A percentile compares a stretch with the other conserved stretches of the same genome.
Conservation (phyloP, 2,888 invertebrate species). For the Cataglyphis albicans region DNA sequence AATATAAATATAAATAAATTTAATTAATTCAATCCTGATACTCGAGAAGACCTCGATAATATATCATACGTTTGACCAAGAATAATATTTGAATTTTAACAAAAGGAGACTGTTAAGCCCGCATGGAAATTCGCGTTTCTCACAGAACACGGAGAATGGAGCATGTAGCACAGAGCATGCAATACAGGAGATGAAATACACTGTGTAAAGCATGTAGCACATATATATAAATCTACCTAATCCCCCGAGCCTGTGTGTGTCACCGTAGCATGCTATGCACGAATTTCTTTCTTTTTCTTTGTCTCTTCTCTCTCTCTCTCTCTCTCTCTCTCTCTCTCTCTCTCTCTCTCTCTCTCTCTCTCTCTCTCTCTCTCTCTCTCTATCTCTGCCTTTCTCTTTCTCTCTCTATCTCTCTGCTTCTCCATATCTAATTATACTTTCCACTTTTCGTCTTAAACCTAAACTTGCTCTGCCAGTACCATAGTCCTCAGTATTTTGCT, state of each 20-base stretch:
- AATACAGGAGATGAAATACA: constrained; percentile 55
- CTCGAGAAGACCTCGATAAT: background rate
- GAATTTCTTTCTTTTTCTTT: constrained; percentile 48
- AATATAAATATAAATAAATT: background rate
- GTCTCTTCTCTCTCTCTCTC: background rate
- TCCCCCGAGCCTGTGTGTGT: constrained; percentile 49
- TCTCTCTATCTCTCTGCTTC: constrained; percentile 58
- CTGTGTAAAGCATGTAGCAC: constrained; percentile 55
- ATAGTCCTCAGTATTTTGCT: constrained; percentile 69
- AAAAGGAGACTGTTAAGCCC: constrained; percentile 37
- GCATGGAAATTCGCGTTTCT: constrained; percentile 67
- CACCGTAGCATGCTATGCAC: constrained; percentile 67
- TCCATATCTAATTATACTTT: constrained; percentile 73
- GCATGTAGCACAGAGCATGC: constrained; percentile 67
- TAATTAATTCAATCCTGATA: constrained; percentile 14
- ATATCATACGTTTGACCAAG: background rate
- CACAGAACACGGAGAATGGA: constrained; percentile 64
- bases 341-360: background rate
- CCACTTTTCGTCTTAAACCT: constrained; percentile 73
- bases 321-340: background rate
- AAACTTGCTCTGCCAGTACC: constrained; percentile 65
- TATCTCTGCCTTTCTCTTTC: background rate
- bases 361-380: background rate
- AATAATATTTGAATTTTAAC: constrained; percentile 45
- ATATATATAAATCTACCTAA: constrained; percentile 48